Evolutionary conservation across 1,140 invertebrate species (phyloP).

Genomic region (Teleopsis dalmanni): DNA sequence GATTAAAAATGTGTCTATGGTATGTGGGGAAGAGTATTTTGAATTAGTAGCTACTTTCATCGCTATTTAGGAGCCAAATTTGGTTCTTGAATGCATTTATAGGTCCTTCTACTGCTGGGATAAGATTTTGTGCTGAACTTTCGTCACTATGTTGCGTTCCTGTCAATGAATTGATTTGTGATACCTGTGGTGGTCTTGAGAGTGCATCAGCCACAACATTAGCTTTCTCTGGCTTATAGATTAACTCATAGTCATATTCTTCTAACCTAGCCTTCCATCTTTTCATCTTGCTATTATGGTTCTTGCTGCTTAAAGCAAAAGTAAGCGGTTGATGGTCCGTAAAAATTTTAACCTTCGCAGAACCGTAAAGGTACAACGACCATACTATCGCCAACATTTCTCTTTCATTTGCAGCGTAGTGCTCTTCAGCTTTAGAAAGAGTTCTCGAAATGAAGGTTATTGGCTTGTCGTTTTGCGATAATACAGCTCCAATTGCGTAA

Average conservation of each 20-base stretch:
- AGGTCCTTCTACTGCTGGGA: conserved; percentile 6
- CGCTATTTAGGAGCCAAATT: conserved; percentile 6
- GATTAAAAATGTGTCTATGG: conserved; percentile 1
- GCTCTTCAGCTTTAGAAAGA: conserved; percentile 18
- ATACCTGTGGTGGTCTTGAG: conserved; percentile 6
- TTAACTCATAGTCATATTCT: conserved; percentile 40
- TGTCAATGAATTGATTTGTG: not conserved
- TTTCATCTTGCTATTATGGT: conserved; percentile 20
- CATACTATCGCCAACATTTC: conserved; percentile 12
- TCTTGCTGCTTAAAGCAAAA: conserved; percentile 4
- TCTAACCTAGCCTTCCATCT: conserved; percentile 31
- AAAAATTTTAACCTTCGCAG: conserved; percentile 4
- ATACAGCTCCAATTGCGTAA: conserved; percentile 24
- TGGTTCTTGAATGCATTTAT: conserved; percentile 19
- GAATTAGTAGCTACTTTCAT: not conserved
- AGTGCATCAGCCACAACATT: conserved; percentile 24
- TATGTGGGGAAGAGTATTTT: conserved; percentile 6
- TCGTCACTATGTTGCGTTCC: not conserved
- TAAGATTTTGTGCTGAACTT: conserved; percentile 6
- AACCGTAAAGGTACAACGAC: conserved; percentile 3
- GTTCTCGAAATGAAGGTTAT: conserved; percentile 43
- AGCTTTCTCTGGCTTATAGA: conserved; percentile 27
- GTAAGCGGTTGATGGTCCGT: conserved; percentile 7
- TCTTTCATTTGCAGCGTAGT: conserved; percentile 9
- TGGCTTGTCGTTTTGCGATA: conserved; percentile 24